phyloP scores from a whole-genome alignment of 1,140 invertebrate species.

The Mylabris phalerata region DNA sequence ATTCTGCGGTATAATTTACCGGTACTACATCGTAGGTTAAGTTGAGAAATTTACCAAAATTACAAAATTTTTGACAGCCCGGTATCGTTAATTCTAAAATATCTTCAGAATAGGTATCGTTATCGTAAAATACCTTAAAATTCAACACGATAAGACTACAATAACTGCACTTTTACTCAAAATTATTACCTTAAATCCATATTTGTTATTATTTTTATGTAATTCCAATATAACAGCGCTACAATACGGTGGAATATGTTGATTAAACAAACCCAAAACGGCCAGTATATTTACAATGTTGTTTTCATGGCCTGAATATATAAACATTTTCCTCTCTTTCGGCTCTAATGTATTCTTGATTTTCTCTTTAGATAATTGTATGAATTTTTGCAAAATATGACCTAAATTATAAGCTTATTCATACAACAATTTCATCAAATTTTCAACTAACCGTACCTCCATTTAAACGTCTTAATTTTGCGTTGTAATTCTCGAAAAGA shows the following conservation, averaged over 20 bases:
- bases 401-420: constrained; percentile 15
- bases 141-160: not conserved
- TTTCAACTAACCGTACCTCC: constrained; percentile 27
- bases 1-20: not conserved
- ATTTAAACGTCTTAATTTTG: constrained; percentile 29
- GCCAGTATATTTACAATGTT: constrained; percentile 59
- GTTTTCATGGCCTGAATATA: constrained; percentile 63
- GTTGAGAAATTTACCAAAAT: too few species aligned
- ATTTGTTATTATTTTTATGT: constrained; percentile 9
- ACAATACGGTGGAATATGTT: constrained; percentile 39
- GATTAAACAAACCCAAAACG: constrained; percentile 51
- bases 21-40: not conserved
- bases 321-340: constrained; percentile 40
- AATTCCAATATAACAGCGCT: constrained; percentile 38
- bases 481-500: constrained; percentile 31
- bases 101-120: not conserved
- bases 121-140: not conserved
- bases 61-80: too few species aligned
- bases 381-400: not conserved
- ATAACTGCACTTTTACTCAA: not conserved
- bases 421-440: not conserved
- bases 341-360: not conserved
- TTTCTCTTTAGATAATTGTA: too few species aligned
- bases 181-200: constrained; percentile 38
- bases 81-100: too few species aligned